These are phyloP conservation scores for Nerophis lumbriciformis DNA, from an alignment of 2,113 vertebrate genomes.

Conservation along the genomic window DNA sequence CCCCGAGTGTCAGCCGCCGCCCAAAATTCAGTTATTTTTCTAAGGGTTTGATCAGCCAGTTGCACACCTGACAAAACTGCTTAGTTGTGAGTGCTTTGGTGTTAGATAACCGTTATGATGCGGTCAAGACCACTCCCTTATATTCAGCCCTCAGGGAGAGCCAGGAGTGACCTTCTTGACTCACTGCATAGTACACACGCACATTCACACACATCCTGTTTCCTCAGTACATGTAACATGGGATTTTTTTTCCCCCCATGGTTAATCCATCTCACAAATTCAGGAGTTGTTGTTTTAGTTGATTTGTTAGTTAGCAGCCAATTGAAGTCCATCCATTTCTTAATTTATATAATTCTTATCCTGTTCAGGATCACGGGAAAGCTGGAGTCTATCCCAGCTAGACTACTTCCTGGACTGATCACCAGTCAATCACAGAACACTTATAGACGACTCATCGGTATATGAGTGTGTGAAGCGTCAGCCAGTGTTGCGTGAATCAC, in stretches of 20 bases:
- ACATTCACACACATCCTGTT: slow-evolving; percentile 40
- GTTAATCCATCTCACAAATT: slow-evolving; percentile 7
- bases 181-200: slow-evolving; percentile 27
- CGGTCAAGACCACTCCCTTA: slow-evolving; percentile 45
- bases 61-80: slow-evolving; percentile 19
- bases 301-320: no score
- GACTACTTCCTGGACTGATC: no score
- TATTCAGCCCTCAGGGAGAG: slow-evolving; percentile 34
- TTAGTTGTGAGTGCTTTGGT: slow-evolving; percentile 30
- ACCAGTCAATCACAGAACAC: no score
- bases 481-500: no score
- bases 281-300: not conserved
- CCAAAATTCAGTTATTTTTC: slow-evolving; percentile 8
- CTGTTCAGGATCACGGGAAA: no score
- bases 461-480: no score
- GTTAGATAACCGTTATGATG: slow-evolving; percentile 25
- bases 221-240: slow-evolving; percentile 23
- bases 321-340: no score
- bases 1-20: not conserved
- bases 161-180: slow-evolving; percentile 52
- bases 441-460: no score
- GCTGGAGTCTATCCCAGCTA: no score
- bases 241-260: slow-evolving; percentile 3
- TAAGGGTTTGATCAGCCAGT: slow-evolving; percentile 25
- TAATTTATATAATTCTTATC: no score